Evolutionary conservation across 1,140 invertebrate species (phyloP), one percentile per base, ranked within the genome.

Genomic region (Papilio machaon): DNA sequence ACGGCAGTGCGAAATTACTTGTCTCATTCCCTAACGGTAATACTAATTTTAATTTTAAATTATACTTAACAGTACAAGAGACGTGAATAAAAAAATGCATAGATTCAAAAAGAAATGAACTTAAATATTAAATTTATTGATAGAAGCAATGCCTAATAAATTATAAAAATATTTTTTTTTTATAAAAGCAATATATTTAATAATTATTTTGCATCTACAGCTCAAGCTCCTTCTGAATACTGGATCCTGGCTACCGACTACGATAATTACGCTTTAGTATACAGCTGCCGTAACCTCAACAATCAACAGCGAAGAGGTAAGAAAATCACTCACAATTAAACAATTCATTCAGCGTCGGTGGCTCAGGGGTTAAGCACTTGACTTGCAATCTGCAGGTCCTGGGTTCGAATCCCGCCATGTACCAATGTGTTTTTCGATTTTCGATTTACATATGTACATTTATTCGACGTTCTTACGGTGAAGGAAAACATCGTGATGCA

Each of bases 181-280:
- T 30, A 30, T 30, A 43, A 43, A 43, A 43, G 7, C 38, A 43
- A 43, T 43, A 43, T 43, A 43, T 7, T 43, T 49, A 47, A n/a
- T 19, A 52, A 52, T 8, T 19, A 49, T 23, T 13, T n/a, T 77
- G 8, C 17, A 7, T 77, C n/a, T 43, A 19, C 35, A 79, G 77
- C 77, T 7, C 58, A 58, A 19, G 58, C 60, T n/a, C 77, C 77
- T 11, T 79, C 81, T 13, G 83, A 85, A 64, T 85, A 87, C 10
- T 90, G 85, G 85, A 85, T 93, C n/a, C 80, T 92, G 67, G 85
- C 77, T 43, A 93, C 91, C 9, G 89, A 93, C 60, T 93, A 93
- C 67, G 77, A 74, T 1, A 73, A 80, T 58, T 91, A 88, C 52
- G 84, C 90, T 2, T 60, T 91, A 11, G 84, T 87, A 3, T 91